Conservation (phyloP, 2,113 vertebrate genomes). For the Oophaga pumilio region DNA sequence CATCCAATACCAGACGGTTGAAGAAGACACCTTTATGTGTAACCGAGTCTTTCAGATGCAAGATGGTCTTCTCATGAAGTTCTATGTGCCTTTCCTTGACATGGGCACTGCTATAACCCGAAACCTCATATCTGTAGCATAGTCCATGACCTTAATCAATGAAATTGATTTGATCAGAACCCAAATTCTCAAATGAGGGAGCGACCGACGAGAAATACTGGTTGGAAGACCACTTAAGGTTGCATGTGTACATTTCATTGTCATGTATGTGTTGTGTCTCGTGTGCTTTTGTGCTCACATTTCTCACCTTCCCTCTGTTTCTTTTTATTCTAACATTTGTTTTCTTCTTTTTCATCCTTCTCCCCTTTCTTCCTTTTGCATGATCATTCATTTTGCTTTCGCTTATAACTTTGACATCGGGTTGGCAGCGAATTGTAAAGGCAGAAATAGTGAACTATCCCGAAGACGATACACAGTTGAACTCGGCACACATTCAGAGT, state of each 20-base stretch:
- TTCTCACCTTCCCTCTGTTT: slow-evolving; percentile 62
- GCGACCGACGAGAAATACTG: not conserved
- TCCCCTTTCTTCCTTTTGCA: slow-evolving; percentile 57
- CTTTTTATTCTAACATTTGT: slow-evolving; percentile 23
- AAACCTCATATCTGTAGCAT: not conserved
- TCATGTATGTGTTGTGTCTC: not conserved
- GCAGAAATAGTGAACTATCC: slow-evolving; percentile 92
- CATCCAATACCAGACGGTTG: too few relatives aligned
- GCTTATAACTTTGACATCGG: slow-evolving; percentile 59
- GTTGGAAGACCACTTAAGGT: not conserved
- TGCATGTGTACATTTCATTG: not conserved
- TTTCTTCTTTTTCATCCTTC: slow-evolving; percentile 38
- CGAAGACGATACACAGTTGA: slow-evolving; percentile 82
- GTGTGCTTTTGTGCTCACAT: slow-evolving; percentile 61
- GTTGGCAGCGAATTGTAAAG: slow-evolving; percentile 88
- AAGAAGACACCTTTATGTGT: too few relatives aligned
- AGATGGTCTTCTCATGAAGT: not conserved
- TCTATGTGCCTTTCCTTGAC: not conserved
- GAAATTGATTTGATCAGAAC: too few relatives aligned
- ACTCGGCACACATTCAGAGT: slow-evolving; percentile 81
- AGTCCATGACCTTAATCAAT: not conserved
- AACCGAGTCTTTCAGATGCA: not conserved
- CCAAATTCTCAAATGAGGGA: not conserved
- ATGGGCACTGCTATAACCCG: not conserved
- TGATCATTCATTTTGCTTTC: slow-evolving; percentile 61